phyloP scores from a whole-genome alignment of 2,888 invertebrate genomes.

The Lamellibrachia columna region DNA sequence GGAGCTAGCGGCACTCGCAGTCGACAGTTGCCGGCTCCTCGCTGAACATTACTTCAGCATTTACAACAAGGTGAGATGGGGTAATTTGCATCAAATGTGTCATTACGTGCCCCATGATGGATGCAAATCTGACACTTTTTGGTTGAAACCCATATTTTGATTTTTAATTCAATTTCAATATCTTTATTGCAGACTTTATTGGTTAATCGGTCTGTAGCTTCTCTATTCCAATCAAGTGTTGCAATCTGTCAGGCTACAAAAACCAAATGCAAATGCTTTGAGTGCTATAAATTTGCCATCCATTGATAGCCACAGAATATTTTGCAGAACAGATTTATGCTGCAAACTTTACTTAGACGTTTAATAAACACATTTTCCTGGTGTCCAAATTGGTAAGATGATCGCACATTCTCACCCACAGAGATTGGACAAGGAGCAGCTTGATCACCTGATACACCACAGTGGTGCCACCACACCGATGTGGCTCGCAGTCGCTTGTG shows the following conservation, averaged over 20 bases:
- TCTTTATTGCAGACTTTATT: too few species aligned
- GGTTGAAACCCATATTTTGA: neutral
- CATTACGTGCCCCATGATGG: neutral
- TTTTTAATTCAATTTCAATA: too few species aligned
- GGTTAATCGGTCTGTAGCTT: too few species aligned
- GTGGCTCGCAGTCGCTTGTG: constrained; percentile 57
- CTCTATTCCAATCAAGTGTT: too few species aligned
- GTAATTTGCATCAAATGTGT: too few species aligned
- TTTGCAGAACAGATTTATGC: too few species aligned
- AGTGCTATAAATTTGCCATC: too few species aligned
- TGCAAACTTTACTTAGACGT: too few species aligned
- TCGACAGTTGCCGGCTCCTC: constrained; percentile 44
- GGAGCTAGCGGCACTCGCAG: constrained; percentile 41
- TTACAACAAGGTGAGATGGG: constrained; percentile 52
- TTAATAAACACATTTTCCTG: neutral
- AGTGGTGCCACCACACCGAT: constrained; percentile 52
- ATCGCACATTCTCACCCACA: constrained; percentile 30
- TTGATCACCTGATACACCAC: constrained; percentile 46
- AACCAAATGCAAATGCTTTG: too few species aligned
- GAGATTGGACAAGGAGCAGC: constrained; percentile 53
- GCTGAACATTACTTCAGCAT: constrained; percentile 45
- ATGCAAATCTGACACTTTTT: neutral
- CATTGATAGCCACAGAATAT: too few species aligned
- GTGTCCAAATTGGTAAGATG: neutral
- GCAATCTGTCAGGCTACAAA: too few species aligned